A percentile compares a stretch with the other conserved stretches of the same genome.
Conservation (phyloP, 2,797 vertebrate species). For the Luscinia luscinia region DNA sequence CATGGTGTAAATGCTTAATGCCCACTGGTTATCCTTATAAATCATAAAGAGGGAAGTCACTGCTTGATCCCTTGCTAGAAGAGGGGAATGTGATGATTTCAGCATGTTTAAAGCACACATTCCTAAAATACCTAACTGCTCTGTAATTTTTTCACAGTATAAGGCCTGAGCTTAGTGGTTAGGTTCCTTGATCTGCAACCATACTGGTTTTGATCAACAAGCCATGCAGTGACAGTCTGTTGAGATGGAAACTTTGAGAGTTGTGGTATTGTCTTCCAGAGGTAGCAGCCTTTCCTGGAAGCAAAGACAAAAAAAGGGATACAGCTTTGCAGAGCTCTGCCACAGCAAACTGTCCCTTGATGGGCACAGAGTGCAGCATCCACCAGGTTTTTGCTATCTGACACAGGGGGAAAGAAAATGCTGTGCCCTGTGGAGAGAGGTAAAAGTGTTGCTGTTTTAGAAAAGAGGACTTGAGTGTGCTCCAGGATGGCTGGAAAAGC, state of each 20-base stretch:
- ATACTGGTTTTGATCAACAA: not conserved
- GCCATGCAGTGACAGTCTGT: not conserved
- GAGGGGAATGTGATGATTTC: constrained; percentile 37
- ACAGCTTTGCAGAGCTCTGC: not conserved
- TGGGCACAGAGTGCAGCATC: accelerated
- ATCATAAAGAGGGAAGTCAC: not conserved
- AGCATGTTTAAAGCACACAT: constrained; percentile 24
- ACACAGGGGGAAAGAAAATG: not conserved
- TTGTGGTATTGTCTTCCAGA: not conserved
- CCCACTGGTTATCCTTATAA: not conserved
- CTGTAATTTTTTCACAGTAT: constrained; percentile 24
- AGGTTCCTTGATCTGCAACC: not conserved
- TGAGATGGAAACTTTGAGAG: not conserved
- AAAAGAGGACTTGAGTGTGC: not conserved
- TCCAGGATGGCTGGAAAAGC: not conserved
- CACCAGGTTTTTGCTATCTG: not conserved
- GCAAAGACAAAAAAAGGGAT: not conserved
- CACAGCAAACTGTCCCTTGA: not conserved
- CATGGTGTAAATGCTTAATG: not conserved
- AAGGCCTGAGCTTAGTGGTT: constrained; percentile 7
- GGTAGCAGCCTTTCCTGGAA: not conserved
- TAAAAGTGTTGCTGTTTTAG: not conserved
- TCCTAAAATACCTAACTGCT: constrained; percentile 20
- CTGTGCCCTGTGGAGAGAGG: not conserved
- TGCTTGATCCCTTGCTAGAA: not conserved